A percentile compares a stretch with the other conserved stretches of the same genome.
Conservation (phyloP, 2,797 vertebrate genomes). For the Cygnus olor region DNA sequence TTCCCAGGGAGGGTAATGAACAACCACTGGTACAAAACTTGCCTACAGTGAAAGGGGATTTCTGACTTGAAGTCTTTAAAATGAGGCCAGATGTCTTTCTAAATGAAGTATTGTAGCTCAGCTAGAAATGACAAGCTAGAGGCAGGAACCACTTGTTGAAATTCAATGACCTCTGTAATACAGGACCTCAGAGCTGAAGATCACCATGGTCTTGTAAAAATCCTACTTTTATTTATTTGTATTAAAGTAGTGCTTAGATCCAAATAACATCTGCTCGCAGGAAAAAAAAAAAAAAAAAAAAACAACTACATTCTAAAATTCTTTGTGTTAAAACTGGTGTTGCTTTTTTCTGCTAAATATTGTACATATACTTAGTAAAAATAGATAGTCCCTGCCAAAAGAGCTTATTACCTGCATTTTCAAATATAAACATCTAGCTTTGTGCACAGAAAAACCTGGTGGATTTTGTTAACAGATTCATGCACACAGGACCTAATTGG, state of each 20-base stretch:
- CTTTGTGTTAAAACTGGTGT: background rate
- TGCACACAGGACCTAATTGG: background rate
- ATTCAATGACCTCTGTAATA: constrained; percentile 57
- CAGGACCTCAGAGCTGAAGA: constrained; percentile 19
- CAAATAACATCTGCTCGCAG: constrained; percentile 2
- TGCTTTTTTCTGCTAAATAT: background rate
- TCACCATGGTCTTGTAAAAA: constrained; percentile 13
- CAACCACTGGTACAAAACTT: background rate
- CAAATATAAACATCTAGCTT: background rate
- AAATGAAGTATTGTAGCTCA: constrained; percentile 32
- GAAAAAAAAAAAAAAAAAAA: background rate
- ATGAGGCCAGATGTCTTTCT: constrained; percentile 51
- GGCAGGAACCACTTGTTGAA: constrained; percentile 57
- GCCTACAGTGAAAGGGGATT: background rate
- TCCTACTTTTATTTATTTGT: constrained; percentile 33
- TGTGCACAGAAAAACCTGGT: background rate
- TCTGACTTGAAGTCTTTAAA: constrained; percentile 47
- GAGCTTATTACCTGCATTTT: background rate
- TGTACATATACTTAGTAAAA: background rate
- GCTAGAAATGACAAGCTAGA: constrained; percentile 7
- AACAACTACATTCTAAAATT: background rate
- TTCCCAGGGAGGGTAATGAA: background rate
- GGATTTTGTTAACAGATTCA: background rate
- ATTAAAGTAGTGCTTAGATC: background rate
- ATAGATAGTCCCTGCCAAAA: background rate